Evolutionary conservation across 2,888 invertebrate genomes (phyloP), one percentile per base, ranked within the genome.

Genomic region (Quadroppia sp.): DNA sequence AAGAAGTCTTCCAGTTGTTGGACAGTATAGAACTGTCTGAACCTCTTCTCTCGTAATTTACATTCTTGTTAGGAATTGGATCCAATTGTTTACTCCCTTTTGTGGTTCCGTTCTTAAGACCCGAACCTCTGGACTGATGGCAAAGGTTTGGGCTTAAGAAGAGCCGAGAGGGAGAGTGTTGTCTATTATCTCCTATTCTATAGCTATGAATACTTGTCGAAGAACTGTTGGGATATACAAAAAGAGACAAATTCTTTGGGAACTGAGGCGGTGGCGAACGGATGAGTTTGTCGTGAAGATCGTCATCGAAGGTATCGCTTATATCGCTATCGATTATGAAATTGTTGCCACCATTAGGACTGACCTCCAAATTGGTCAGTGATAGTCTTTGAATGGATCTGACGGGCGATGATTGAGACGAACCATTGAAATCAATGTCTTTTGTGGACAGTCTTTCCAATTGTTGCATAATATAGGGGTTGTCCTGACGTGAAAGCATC

Each of bases 281-380:
- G 71, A 91, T 90, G 86, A 91, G 87, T 81, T 91, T 90, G 80
- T 91, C 89, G 80, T 91, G 91, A 74, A 90, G 88, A 82, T 90
- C 77, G 32, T 74, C 71, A 15, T 77, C 76, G 30, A 32, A 71
- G 2, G 71, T 13, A 1, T 67, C 67, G 17, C 17, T 17, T 13
- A 32, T 59, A 6, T 67, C 67, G 40, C 32, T 32, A n/a, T 71
- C 71, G 28, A 71, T 48, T 48, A 71, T 48, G 48, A 50, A 53
- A 15, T 53, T 53, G 20, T n/a, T 32, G 28, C 45, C 48, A 23
- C 11, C 7, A 6, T 45, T 70, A 13, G 48, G 36, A 13, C 32
- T 50, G 17, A n/a, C 15, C 25, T 75, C 75, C 6, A 72, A 23
- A 23, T 36, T 67, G 9, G 36, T 40, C 3, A 67, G 1, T n/a